Base-by-base conservation (phyloP, 2,888 invertebrate genomes). In the Periphyllus acericola region DNA sequence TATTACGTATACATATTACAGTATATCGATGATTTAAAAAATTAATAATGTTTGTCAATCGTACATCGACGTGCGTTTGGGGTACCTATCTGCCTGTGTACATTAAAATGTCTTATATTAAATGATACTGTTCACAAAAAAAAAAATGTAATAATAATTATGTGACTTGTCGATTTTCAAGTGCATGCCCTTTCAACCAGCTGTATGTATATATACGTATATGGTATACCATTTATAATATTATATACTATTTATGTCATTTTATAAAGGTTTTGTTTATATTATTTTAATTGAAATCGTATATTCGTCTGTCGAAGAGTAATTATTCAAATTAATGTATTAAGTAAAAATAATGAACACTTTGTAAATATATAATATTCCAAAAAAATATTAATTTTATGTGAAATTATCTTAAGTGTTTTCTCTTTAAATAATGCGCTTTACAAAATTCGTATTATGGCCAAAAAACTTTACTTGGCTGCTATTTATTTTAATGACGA, bases 401-500 rank as follows among this genome's bases (percentile, higher is more conserved):
- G 34, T 60, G 25, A 83, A 75, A 29, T 25, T 5, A 19, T 74
- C 19, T 36, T 40, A n/a, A 55, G 55, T 55, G 74, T 75, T 83
- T 46, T 83, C 72, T 36, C 21, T n/a, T 74, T 60, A 75, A 74
- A 75, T 74, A 19, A 21, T 36, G 29, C 21, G 19, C 25, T 3
- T 25, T 29, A 1, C 3, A 40, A 21, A 29, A 76, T 32, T 76
- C 32, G 17, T 84, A 17, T 17, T 84, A 17, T 17, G 9, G 29
- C 60, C 79, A 80, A 80, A 66, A 66, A 76, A 84, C 66, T 84
- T 76, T 68, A 34, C 46, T 66, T 17, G 21, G 29, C 66, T 84
- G 34, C 40, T 14, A 32, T 84, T 84, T 75, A 32, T 32, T 84
- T 84, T 84, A 76, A 84, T 68, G 60, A 84, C 76, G 40, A 84